Evolutionary conservation across 2,113 vertebrate genomes (phyloP).

Genomic region (Sylvietta virens): DNA sequence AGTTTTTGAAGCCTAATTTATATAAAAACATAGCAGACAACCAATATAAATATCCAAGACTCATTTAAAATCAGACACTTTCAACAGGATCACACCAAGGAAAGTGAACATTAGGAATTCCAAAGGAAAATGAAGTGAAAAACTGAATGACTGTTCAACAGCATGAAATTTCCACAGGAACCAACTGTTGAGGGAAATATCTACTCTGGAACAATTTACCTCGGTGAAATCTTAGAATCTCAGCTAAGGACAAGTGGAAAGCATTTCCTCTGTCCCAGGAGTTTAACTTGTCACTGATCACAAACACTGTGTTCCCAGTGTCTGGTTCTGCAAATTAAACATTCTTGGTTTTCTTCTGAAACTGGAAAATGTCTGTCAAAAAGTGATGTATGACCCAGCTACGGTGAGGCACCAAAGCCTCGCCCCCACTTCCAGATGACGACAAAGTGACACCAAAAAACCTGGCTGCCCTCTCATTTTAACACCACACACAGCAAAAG

Average conservation of each 20-base stretch:
- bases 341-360: neutral
- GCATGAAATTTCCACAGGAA: neutral
- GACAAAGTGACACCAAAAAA: neutral
- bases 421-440: neutral
- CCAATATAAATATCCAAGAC: neutral
- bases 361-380: neutral
- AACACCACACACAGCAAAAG: neutral
- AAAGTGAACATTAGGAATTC: neutral
- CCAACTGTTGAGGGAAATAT: neutral
- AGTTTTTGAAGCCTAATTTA: neutral
- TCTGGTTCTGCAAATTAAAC: neutral
- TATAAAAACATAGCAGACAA: neutral
- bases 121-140: neutral
- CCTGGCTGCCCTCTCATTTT: neutral
- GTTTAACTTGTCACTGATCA: neutral
- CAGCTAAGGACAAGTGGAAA: neutral
- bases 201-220: neutral
- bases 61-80: neutral
- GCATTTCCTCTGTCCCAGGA: neutral
- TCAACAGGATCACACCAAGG: neutral
- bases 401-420: rapidly evolving
- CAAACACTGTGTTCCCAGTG: neutral
- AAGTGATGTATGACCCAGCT: rapidly evolving
- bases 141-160: neutral
- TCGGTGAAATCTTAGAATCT: neutral